Base-by-base conservation (phyloP, 2,888 invertebrate genomes). In the Bhutanitis thaidina region DNA sequence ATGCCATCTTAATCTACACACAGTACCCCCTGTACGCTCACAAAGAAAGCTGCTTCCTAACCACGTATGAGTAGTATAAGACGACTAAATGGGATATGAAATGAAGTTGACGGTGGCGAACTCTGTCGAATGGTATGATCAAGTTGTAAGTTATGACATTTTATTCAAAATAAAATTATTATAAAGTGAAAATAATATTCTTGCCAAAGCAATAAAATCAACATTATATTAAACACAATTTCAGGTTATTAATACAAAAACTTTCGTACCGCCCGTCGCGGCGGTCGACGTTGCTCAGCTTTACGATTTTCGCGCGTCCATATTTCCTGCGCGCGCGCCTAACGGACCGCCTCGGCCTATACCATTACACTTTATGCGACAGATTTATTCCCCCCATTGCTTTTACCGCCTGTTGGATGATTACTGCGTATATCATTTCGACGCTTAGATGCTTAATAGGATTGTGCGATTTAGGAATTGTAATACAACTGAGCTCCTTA, bases 251-350 rank as follows among this genome's bases (percentile, higher is more conserved):
- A 48, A 34, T 10, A 14, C 15, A 38, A 50, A 45, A 40, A 36
- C 37, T 43, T 37, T 12, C 25, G 13, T 5, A 40, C 51, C 50
- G 47, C 51, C 52, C 30, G 52, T 54, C 49, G 57, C 43, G 55
- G 46, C 53, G 48, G 54, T 54, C 46, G 56, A 52, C 55, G 13
- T 12, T n/a, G 1, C 49, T 48, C 55, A 56, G 63, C 64, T 79
- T 80, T 81, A 80, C 76, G 77, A 78, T 77, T 80, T 80, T 80
- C 75, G 77, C 79, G 76, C 79, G 71, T 69, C 65, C 69, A 78
- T 77, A 77, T 73, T 71, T 78, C 65, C 65, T 61, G 59, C 55
- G 62, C 62, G 59, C 53, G 62, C 60, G 59, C 48, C 61, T 76
- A 74, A 77, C 76, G 74, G 77, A 64, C 45, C 62, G 37, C 61